These are phyloP conservation scores for Oscheius sp. DNA, from an alignment of 1,140 invertebrate species.

Conservation along the genomic window DNA sequence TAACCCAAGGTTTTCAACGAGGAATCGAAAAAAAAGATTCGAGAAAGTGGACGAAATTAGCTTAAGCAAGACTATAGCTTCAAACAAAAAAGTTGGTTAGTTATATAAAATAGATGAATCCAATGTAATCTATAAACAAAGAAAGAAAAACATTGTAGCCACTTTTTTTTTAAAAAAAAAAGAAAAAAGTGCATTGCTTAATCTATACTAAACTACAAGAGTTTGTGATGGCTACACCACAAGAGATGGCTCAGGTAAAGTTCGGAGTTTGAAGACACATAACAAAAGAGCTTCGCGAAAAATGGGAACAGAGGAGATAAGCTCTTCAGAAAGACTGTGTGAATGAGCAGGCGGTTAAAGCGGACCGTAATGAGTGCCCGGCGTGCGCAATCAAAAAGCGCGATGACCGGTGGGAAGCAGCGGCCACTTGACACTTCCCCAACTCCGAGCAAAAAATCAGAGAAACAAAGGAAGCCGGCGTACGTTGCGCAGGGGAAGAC, in stretches of 20 bases:
- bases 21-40: neutral
- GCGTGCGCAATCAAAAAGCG: slow-evolving; percentile 12
- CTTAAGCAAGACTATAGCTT: too few species aligned
- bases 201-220: too few species aligned
- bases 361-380: slow-evolving; percentile 9
- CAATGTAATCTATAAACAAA: neutral
- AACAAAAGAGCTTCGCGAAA: too few species aligned
- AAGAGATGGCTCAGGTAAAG: too few species aligned
- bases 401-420: slow-evolving; percentile 1
- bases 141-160: neutral
- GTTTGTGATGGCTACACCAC: too few species aligned
- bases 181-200: neutral
- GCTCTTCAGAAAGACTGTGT: neutral
- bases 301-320: too few species aligned
- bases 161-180: neutral
- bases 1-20: neutral
- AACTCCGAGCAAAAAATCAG: neutral
- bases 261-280: too few species aligned
- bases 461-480: too few species aligned
- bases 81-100: neutral
- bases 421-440: slow-evolving; percentile 9
- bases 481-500: too few species aligned
- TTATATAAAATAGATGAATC: too few species aligned
- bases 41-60: too few species aligned
- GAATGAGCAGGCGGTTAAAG: slow-evolving; percentile 8